Evolutionary conservation across 2,888 invertebrate genomes (phyloP).

Genomic region (Mactromeris polynyma): DNA sequence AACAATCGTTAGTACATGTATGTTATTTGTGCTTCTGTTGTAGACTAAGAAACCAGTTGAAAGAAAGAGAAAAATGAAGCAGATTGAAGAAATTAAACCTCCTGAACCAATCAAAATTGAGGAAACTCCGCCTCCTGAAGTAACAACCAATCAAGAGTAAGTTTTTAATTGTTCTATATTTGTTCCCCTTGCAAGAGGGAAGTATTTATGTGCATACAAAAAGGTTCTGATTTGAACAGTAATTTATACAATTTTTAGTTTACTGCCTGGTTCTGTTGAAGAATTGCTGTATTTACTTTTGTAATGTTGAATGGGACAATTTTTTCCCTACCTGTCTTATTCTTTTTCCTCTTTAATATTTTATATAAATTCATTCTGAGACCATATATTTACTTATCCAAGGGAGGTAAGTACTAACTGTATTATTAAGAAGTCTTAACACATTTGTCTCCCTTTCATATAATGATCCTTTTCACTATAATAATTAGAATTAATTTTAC

Average conservation of each 20-base stretch:
- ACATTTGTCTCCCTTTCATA: background rate
- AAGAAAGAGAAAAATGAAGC: constrained; percentile 57
- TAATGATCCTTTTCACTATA: background rate
- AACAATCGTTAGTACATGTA: background rate
- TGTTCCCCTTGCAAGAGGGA: no score
- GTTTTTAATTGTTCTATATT: background rate
- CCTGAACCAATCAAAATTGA: constrained; percentile 44
- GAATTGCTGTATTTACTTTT: no score
- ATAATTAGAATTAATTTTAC: no score
- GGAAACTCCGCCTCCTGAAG: constrained; percentile 29
- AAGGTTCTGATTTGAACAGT: no score
- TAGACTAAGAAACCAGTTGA: constrained; percentile 64
- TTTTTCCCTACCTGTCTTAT: no score
- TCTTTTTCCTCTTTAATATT: no score
- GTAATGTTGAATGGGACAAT: no score
- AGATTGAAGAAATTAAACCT: constrained; percentile 51
- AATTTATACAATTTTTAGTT: no score
- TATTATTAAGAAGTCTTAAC: background rate
- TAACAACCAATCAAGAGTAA: constrained; percentile 1
- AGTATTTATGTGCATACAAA: no score
- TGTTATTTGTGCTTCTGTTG: background rate
- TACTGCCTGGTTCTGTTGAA: no score
- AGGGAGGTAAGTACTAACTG: background rate
- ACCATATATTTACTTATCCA: background rate
- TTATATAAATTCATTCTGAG: no score